A percentile compares a stretch with the other conserved stretches of the same genome.
Conservation (phyloP, 37 sponge, comb jelly and placozoan genomes). For the Lycopodina hypogea region DNA sequence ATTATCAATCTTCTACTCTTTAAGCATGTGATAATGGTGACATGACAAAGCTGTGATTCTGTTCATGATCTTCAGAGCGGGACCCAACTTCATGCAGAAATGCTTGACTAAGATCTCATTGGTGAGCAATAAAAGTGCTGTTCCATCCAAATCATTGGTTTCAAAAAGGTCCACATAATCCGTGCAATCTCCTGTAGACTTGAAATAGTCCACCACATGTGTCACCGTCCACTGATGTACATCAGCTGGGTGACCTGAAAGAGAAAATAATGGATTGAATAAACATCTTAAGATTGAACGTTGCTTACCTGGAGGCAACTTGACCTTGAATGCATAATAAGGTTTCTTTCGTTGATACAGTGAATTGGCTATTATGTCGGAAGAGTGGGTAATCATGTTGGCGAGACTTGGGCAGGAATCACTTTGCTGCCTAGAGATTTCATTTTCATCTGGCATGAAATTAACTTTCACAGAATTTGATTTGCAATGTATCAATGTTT, state of each 20-base stretch:
- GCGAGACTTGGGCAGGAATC: neutral
- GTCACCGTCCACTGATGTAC: slow-evolving; percentile 38
- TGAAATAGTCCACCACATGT: slow-evolving; percentile 51
- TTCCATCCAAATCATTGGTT: slow-evolving; percentile 61
- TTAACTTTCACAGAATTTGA: slow-evolving; percentile 25
- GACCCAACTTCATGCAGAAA: slow-evolving; percentile 56
- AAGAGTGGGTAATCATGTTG: neutral
- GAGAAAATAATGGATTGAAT: neutral
- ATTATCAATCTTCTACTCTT: neutral
- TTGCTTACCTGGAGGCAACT: slow-evolving; percentile 1
- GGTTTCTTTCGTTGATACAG: neutral
- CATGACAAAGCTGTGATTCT: slow-evolving; percentile 25
- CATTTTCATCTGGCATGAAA: neutral
- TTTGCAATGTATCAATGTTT: neutral
- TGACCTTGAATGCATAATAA: neutral
- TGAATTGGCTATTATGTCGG: neutral
- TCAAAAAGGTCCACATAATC: slow-evolving; percentile 27
- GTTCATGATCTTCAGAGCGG: slow-evolving; percentile 48
- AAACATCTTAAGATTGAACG: neutral
- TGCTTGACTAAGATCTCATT: slow-evolving; percentile 55
- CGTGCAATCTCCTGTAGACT: slow-evolving; percentile 45
- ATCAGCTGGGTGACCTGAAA: slow-evolving; percentile 14
- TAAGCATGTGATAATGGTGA: neutral
- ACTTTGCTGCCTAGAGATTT: neutral
- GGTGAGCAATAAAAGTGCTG: slow-evolving; percentile 52